Percentiles rank a stretch among this genome's conserved stretches.
These are phyloP conservation scores for Chascanopsetta lugubris DNA, from an alignment of 2,113 vertebrate genomes.

Conservation along the genomic window DNA sequence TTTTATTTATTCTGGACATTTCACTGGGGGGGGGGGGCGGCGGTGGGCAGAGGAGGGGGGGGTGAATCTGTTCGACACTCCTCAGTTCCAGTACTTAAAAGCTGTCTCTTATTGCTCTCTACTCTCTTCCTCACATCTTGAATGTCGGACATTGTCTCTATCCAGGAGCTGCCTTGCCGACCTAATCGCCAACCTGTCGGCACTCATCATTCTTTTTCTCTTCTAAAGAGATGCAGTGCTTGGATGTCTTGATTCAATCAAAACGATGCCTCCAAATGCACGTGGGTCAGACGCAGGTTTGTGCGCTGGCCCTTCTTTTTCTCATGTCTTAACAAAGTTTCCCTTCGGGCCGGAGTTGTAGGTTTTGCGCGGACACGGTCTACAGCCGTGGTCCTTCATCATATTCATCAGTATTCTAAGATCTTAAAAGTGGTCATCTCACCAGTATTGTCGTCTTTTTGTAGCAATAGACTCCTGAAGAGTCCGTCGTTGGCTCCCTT, in stretches of 20 bases:
- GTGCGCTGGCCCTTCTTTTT: constrained; percentile 52
- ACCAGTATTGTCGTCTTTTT: constrained; percentile 40
- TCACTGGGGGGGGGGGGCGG: no score
- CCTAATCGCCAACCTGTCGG: constrained; percentile 62
- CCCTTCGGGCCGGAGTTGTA: constrained; percentile 13
- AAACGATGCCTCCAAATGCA: constrained; percentile 50
- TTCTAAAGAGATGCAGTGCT: constrained; percentile 60
- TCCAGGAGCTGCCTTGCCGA: constrained; percentile 80
- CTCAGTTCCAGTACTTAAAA: constrained; percentile 67
- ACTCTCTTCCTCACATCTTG: constrained; percentile 58
- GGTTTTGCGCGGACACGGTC: constrained; percentile 8
- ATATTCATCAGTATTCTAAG: constrained; percentile 18
- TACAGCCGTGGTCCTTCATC: constrained; percentile 35
- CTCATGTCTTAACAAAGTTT: constrained; percentile 62
- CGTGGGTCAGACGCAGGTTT: constrained; percentile 47
- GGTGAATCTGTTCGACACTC: constrained; percentile 73
- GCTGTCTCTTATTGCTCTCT: constrained; percentile 31
- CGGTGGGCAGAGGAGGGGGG: no score
- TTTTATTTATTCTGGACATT: constrained; percentile 77
- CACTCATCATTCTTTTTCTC: constrained; percentile 44
- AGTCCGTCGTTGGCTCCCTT: constrained; percentile 22
- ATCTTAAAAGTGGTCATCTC: constrained; percentile 38
- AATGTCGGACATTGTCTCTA: constrained; percentile 78
- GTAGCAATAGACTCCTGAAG: constrained; percentile 50
- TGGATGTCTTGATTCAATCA: constrained; percentile 59